Evolutionary conservation across 1,140 invertebrate genomes (phyloP).

Genomic region (Bombus pyrosoma): DNA sequence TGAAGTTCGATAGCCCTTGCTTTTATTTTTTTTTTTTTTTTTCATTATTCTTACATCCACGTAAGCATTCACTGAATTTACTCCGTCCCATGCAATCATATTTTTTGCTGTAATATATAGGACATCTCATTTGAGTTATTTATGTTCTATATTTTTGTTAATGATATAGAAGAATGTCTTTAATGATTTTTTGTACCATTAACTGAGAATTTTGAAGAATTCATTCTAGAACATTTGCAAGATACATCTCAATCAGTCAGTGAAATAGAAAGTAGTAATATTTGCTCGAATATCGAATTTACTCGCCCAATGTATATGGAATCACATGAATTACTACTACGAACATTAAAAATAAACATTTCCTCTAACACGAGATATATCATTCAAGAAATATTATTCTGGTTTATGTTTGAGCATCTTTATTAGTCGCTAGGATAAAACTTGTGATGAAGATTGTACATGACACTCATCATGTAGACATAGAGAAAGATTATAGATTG

Average conservation of each 20-base stretch:
- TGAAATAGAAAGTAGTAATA: slow-evolving; percentile 39
- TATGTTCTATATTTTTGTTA: neutral
- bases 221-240: slow-evolving; percentile 68
- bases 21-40: neutral
- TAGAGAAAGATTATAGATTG: slow-evolving; percentile 96
- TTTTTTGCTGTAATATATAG: neutral
- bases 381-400: slow-evolving; percentile 93
- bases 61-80: neutral
- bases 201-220: slow-evolving; percentile 61
- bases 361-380: slow-evolving; percentile 75
- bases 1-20: neutral
- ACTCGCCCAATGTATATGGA: slow-evolving; percentile 65
- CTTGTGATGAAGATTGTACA: slow-evolving; percentile 94
- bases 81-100: neutral
- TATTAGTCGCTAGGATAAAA: slow-evolving; percentile 96
- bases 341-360: neutral
- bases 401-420: slow-evolving; percentile 95
- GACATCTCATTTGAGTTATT: neutral
- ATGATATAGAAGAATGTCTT: neutral
- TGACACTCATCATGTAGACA: slow-evolving; percentile 93
- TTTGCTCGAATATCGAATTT: slow-evolving; percentile 69
- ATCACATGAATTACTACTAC: slow-evolving; percentile 22
- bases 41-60: neutral
- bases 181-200: neutral
- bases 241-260: slow-evolving; percentile 73